Evolutionary conservation across 92 coral and sea anemone genomes (phyloP), one percentile per base, ranked within the genome.

Genomic region (Bergia sp.): DNA sequence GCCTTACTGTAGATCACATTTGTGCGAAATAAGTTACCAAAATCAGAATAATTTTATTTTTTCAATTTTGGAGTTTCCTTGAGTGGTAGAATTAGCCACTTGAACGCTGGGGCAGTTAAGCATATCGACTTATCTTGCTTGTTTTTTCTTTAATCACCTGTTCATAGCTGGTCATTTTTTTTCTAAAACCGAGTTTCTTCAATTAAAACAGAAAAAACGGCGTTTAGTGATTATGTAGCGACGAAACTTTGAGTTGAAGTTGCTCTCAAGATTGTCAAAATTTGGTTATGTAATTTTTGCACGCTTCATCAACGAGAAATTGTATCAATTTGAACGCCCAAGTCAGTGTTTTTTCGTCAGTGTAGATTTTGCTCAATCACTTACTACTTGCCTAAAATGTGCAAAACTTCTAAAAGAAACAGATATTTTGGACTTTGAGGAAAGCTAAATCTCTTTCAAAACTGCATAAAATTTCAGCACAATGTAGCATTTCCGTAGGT

Each of bases 271-370:
- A 39, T 76, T 74, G 38, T 20, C 44, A 74, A 39, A 11, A 39
- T 76, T 41, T 76, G 45, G 80, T 41, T 76, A 23, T 76, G 53
- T 36, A 76, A 76, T 36, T 76, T 75, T 76, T 76, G 80, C 53
- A 76, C 80, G 80, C 53, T 76, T 41, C 80, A 76, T 39, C 80
- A 76, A 44, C 80, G 80, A 76, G 80, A 16, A 74, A 74, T 76
- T 76, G 79, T 76, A 76, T 76, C 79, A 76, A 44, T 76, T 76
- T 76, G 49, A 76, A 13, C 18, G 37, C 79, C 79, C 64, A 45
- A 43, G 74, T 18, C 61, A 20, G 7, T 21, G 44, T 29, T 50
- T 50, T 84, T 42, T 3, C 67, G 29, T 38, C 69, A 74, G 18
- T 42, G 11, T 76, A 44, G 23, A 75, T 75, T 41, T 38, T 73